phyloP scores from a whole-genome alignment of 2,888 invertebrate genomes.

The Cybosia mesomella region DNA sequence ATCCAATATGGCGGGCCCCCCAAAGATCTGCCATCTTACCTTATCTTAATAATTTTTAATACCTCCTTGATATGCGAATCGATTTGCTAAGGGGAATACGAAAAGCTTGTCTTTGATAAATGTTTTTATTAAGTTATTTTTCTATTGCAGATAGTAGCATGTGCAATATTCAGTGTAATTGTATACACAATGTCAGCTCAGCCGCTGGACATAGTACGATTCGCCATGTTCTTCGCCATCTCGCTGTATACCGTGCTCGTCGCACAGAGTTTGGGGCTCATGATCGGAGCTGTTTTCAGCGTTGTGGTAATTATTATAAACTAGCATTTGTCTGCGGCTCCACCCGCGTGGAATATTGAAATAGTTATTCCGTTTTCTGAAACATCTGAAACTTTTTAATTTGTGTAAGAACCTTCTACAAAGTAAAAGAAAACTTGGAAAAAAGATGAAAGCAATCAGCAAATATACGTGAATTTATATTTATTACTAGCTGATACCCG shows the following conservation, averaged over 20 bases:
- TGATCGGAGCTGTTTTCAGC: slow-evolving; percentile 95
- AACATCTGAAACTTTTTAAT: too few species aligned
- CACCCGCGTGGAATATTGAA: neutral
- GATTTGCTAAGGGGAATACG: too few species aligned
- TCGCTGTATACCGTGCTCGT: slow-evolving; percentile 94
- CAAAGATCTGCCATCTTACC: too few species aligned
- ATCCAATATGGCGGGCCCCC: too few species aligned
- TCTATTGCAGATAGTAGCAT: slow-evolving; percentile 88
- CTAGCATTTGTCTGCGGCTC: neutral
- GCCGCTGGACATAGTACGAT: slow-evolving; percentile 92
- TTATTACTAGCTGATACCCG: too few species aligned
- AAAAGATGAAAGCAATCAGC: too few species aligned
- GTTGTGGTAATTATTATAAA: slow-evolving; percentile 90
- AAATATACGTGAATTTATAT: too few species aligned
- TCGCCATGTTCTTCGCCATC: slow-evolving; percentile 94
- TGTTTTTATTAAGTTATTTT: neutral
- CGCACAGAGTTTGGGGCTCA: slow-evolving; percentile 96
- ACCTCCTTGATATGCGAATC: too few species aligned
- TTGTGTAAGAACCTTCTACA: too few species aligned
- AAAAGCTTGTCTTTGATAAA: neutral
- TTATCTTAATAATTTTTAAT: too few species aligned
- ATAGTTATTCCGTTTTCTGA: too few species aligned
- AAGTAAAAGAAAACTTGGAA: too few species aligned
- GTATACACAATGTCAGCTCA: slow-evolving; percentile 97
- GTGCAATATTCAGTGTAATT: slow-evolving; percentile 90